These are phyloP conservation scores for Botia almorhae DNA, from an alignment of 2,797 vertebrate genomes.

Conservation along the genomic window DNA sequence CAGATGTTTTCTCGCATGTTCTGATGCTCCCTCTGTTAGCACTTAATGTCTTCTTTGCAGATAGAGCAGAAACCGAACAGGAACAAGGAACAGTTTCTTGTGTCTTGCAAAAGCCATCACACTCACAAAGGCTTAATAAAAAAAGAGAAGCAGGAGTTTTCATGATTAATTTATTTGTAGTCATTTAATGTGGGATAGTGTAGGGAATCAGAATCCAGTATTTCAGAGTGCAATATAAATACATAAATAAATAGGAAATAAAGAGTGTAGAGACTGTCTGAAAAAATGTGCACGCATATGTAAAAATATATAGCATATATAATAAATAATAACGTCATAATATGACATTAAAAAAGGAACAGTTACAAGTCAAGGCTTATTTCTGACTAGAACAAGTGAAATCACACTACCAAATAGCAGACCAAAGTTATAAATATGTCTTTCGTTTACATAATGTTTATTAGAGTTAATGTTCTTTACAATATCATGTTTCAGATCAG, in stretches of 20 bases:
- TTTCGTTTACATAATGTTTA: too few relatives aligned
- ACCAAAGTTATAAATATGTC: too few relatives aligned
- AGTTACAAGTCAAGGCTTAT: too few relatives aligned
- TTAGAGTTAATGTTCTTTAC: too few relatives aligned
- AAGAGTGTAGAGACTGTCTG: not conserved
- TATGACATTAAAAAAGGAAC: too few relatives aligned
- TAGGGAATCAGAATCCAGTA: not conserved
- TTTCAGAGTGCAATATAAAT: not conserved
- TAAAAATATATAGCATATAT: too few relatives aligned
- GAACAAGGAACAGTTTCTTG: conserved; percentile 13
- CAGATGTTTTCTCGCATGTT: conserved; percentile 71
- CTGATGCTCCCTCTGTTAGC: conserved; percentile 61
- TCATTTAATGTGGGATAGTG: not conserved
- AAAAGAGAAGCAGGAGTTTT: not conserved
- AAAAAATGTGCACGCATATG: too few relatives aligned
- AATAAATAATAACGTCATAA: too few relatives aligned
- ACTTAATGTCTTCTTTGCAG: conserved; percentile 52
- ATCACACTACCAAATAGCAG: too few relatives aligned
- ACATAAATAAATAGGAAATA: not conserved
- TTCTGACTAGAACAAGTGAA: too few relatives aligned
- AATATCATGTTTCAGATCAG: too few relatives aligned
- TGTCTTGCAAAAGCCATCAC: conserved; percentile 27
- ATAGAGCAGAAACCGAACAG: conserved; percentile 15
- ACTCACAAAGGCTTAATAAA: conserved; percentile 1
- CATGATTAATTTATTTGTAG: not conserved